Conservation (phyloP, 2,797 vertebrate genomes). For the Spinus olivaceus region DNA sequence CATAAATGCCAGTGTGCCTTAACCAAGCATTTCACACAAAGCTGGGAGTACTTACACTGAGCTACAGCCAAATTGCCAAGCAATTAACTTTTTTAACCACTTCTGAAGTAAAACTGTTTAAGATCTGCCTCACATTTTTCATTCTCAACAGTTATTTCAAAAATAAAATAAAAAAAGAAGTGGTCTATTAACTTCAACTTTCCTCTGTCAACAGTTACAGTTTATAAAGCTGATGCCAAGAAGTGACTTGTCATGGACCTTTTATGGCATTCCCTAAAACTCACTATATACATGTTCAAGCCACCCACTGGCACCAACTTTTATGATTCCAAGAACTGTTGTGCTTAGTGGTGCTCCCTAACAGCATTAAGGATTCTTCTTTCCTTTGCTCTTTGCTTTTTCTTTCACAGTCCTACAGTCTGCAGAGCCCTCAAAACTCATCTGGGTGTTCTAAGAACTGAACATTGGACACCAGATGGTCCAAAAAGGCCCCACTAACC, state of each 20-base stretch:
- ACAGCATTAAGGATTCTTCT: background rate
- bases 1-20: background rate
- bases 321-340: background rate
- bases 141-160: background rate
- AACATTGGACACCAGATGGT: background rate
- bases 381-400: background rate
- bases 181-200: background rate
- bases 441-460: background rate
- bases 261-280: background rate
- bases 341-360: background rate
- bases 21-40: background rate
- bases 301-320: background rate
- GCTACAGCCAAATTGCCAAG: background rate
- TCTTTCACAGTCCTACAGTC: background rate
- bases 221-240: slow-evolving; percentile 29
- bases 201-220: background rate
- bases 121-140: background rate
- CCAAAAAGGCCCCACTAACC: background rate
- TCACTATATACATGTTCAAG: background rate
- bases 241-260: background rate
- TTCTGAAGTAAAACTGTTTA: background rate
- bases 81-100: background rate
- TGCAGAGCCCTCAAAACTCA: background rate
- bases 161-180: background rate
- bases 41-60: background rate